A percentile compares a stretch with the other conserved stretches of the same genome.
Evolutionary conservation across 92 coral and sea anemone genomes (phyloP).

Genomic region (Porites evermanni): DNA sequence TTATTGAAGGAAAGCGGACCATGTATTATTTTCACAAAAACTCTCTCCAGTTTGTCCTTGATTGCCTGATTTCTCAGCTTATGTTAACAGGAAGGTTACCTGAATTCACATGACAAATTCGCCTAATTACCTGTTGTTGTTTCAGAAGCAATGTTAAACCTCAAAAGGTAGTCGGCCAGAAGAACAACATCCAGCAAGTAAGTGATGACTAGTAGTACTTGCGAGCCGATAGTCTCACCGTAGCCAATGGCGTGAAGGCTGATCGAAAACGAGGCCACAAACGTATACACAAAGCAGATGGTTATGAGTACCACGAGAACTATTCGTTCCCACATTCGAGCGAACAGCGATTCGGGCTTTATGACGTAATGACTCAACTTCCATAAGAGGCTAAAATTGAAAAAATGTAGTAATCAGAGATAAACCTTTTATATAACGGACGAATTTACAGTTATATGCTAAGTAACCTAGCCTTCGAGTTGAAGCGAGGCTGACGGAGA

Average conservation of each 20-base stretch:
- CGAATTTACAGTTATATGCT: too few relatives aligned
- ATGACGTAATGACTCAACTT: constrained; percentile 60
- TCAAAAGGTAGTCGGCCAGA: constrained; percentile 70
- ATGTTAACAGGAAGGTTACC: too few relatives aligned
- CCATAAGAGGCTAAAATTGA: constrained; percentile 19
- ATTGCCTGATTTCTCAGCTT: too few relatives aligned
- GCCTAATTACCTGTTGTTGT: constrained; percentile 51
- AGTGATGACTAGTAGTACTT: constrained; percentile 56
- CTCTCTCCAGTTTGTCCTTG: too few relatives aligned
- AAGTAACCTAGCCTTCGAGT: too few relatives aligned
- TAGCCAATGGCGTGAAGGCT: constrained; percentile 78
- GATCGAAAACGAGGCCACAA: constrained; percentile 82
- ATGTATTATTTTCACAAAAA: too few relatives aligned
- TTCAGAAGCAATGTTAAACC: constrained; percentile 85
- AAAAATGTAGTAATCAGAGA: background rate
- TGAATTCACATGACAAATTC: background rate
- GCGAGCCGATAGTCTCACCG: constrained; percentile 55
- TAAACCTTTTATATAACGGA: too few relatives aligned
- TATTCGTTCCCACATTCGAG: constrained; percentile 77
- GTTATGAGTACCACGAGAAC: constrained; percentile 68
- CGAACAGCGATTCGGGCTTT: constrained; percentile 68
- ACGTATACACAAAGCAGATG: constrained; percentile 77
- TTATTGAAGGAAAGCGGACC: too few relatives aligned
- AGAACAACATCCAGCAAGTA: constrained; percentile 76
- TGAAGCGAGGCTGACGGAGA: too few relatives aligned